Conservation (phyloP, 1,140 invertebrate genomes). For the Pseudachorutes palmiensis region DNA sequence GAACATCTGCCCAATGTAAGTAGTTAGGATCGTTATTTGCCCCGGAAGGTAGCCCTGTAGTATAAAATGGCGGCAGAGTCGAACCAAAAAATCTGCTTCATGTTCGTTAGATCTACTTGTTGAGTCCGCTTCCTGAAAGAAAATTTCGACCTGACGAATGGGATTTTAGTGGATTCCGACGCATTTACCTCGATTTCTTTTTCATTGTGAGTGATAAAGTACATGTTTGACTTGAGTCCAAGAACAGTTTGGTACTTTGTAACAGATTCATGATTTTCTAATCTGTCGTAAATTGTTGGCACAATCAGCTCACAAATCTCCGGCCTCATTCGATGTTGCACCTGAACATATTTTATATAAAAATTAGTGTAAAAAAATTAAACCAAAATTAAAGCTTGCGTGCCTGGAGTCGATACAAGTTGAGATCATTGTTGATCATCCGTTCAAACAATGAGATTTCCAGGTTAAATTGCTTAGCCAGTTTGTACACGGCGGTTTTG, state of each 20-base stretch:
- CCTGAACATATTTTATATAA: slow-evolving; percentile 1
- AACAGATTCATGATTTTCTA: slow-evolving; percentile 35
- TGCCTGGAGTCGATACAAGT: slow-evolving; percentile 19
- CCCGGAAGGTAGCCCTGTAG: slow-evolving; percentile 50
- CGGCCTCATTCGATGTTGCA: slow-evolving; percentile 38
- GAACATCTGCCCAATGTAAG: slow-evolving; percentile 53
- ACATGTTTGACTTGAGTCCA: slow-evolving; percentile 34
- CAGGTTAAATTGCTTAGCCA: slow-evolving; percentile 42
- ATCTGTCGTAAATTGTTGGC: slow-evolving; percentile 35
- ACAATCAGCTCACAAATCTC: slow-evolving; percentile 36
- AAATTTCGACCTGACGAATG: background rate
- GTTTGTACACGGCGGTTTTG: slow-evolving; percentile 40
- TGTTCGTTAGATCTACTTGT: slow-evolving; percentile 49
- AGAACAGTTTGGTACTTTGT: slow-evolving; percentile 21
- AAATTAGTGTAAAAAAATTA: too few species aligned
- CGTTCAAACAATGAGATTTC: slow-evolving; percentile 44
- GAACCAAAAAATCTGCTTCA: slow-evolving; percentile 51
- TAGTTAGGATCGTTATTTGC: slow-evolving; percentile 57
- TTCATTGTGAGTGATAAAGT: slow-evolving; percentile 33
- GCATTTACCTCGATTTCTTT: slow-evolving; percentile 21
- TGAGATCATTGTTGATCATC: slow-evolving; percentile 41
- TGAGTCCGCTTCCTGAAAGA: slow-evolving; percentile 43
- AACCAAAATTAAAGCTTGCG: background rate
- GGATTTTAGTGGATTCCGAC: background rate
- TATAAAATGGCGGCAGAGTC: slow-evolving; percentile 52